These are phyloP conservation scores for Myopa tessellatipennis DNA, from an alignment of 2,888 invertebrate species.

Conservation along the genomic window DNA sequence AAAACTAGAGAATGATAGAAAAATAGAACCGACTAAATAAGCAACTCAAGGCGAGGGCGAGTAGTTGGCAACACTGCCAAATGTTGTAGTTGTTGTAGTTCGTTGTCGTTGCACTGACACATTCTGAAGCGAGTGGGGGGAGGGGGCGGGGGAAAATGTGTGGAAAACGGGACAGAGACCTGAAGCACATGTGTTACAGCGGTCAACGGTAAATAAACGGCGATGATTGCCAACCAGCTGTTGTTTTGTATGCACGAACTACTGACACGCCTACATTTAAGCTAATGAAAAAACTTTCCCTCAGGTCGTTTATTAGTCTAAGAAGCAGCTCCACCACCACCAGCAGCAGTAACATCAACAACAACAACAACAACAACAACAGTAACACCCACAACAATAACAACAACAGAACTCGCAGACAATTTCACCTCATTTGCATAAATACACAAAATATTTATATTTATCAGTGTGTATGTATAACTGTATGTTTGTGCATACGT, in stretches of 20 bases:
- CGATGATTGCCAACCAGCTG: neutral
- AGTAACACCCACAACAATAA: too few relatives aligned
- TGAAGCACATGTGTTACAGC: neutral
- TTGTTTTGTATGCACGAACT: neutral
- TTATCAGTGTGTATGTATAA: slow-evolving; percentile 14
- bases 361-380: neutral
- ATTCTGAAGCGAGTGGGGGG: neutral
- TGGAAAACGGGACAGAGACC: neutral
- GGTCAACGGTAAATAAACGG: too few relatives aligned
- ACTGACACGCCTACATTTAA: slow-evolving; percentile 25
- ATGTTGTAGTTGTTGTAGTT: neutral
- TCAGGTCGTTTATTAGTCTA: slow-evolving; percentile 2
- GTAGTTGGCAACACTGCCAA: slow-evolving; percentile 16
- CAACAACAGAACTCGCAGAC: slow-evolving; percentile 7
- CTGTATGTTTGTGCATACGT: slow-evolving; percentile 20
- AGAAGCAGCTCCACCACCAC: neutral
- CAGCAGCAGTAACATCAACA: too few relatives aligned
- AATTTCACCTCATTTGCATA: slow-evolving; percentile 38
- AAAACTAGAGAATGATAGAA: neutral
- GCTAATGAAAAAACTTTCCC: slow-evolving; percentile 34
- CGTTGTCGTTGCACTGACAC: neutral
- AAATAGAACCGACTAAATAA: neutral
- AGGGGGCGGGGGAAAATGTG: neutral
- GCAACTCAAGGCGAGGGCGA: neutral
- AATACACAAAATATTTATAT: slow-evolving; percentile 14